Conservation (phyloP, 2,113 vertebrate genomes). For the Bagarius yarrelli region DNA sequence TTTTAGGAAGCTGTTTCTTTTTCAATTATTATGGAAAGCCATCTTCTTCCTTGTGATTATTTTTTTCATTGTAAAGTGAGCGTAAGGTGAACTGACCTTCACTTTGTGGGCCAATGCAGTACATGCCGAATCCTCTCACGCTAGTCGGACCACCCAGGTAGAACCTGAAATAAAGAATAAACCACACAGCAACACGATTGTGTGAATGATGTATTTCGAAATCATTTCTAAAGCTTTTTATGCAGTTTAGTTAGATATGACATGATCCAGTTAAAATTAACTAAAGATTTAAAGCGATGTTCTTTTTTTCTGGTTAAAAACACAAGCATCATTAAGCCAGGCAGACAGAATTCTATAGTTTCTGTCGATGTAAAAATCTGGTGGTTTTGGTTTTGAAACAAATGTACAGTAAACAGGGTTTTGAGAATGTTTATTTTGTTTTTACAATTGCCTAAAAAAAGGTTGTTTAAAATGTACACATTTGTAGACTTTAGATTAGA, state of each 20-base stretch:
- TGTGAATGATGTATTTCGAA: background rate
- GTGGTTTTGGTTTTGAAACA: background rate
- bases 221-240: background rate
- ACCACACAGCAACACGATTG: background rate
- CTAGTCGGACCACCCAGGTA: slow-evolving; percentile 95
- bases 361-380: background rate
- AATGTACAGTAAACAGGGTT: background rate
- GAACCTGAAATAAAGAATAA: slow-evolving; percentile 73
- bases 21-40: background rate
- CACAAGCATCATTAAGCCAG: background rate
- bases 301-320: background rate
- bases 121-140: slow-evolving; percentile 96
- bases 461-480: background rate
- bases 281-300: background rate
- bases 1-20: background rate
- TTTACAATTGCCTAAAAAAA: background rate
- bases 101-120: slow-evolving; percentile 95
- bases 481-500: background rate
- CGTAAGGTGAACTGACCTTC: slow-evolving; percentile 76
- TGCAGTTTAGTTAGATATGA: background rate
- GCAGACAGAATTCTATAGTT: background rate
- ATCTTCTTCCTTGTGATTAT: background rate
- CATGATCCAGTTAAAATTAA: background rate
- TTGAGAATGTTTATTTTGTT: background rate
- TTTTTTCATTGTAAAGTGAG: background rate